Evolutionary conservation across 2,113 vertebrate genomes (phyloP).

Genomic region (Corvus moneduloides): DNA sequence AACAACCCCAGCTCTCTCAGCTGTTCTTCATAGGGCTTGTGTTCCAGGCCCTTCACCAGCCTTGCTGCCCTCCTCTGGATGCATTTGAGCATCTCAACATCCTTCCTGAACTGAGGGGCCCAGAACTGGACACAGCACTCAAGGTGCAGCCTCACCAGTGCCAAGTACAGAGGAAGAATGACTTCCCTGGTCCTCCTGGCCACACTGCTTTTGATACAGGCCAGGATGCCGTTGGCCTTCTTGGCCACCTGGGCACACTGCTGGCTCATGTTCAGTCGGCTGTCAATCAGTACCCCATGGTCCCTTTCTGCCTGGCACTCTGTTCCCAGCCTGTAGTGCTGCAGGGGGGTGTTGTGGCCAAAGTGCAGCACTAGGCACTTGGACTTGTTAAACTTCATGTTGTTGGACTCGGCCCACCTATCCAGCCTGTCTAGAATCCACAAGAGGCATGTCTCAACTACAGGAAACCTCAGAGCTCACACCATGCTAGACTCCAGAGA

Average conservation of each 20-base stretch:
- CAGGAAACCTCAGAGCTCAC: not conserved
- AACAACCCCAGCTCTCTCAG: not conserved
- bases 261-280: not conserved
- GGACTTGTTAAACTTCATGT: not conserved
- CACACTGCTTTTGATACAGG: not conserved
- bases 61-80: not conserved
- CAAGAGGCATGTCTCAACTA: not conserved
- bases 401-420: rapidly evolving
- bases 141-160: not conserved
- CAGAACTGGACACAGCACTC: not conserved
- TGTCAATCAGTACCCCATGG: not conserved
- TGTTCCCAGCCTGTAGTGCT: not conserved
- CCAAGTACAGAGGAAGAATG: not conserved
- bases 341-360: not conserved
- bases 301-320: not conserved
- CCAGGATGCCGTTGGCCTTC: not conserved
- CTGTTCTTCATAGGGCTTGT: not conserved
- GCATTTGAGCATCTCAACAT: rapidly evolving
- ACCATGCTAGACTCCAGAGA: not conserved
- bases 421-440: not conserved
- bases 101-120: not conserved
- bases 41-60: not conserved
- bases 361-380: not conserved
- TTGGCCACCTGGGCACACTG: not conserved
- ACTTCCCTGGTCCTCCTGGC: not conserved